Percentiles rank a stretch among this genome's conserved stretches.
Evolutionary conservation across 1,140 invertebrate genomes (phyloP).

Genomic region (Planococcus citri): DNA sequence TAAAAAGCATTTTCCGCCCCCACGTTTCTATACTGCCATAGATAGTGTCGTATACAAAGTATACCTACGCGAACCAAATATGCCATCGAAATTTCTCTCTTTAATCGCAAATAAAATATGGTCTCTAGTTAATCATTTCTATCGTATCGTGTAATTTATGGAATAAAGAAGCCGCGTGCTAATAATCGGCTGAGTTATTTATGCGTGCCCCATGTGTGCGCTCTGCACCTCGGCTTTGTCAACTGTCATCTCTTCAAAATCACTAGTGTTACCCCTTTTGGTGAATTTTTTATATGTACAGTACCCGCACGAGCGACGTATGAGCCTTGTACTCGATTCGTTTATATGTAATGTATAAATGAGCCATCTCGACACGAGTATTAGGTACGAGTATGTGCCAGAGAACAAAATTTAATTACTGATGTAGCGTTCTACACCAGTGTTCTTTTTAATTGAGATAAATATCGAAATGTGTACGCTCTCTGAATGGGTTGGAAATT

Average conservation of each 20-base stretch:
- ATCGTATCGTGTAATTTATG: conserved; percentile 9
- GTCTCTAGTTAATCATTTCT: conserved; percentile 12
- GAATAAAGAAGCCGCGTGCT: conserved; percentile 15
- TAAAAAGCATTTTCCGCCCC: neutral
- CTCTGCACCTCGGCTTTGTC: conserved; percentile 18
- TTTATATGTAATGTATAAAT: too few species aligned
- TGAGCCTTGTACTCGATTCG: too few species aligned
- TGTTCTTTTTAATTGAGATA: neutral
- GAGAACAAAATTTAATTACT: neutral
- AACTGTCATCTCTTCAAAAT: conserved; percentile 18
- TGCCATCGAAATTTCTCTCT: too few species aligned
- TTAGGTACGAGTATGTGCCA: neutral
- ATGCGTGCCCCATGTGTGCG: conserved; percentile 15
- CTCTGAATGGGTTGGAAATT: too few species aligned
- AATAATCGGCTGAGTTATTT: conserved; percentile 18
- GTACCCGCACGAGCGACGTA: neutral
- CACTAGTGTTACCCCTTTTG: neutral
- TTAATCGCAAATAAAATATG: conserved; percentile 2
- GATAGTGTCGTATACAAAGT: too few species aligned
- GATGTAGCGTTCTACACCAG: neutral
- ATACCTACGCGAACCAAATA: neutral
- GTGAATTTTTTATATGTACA: neutral
- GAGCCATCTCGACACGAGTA: neutral
- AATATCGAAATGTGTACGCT: neutral
- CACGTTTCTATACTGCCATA: too few species aligned